Base-by-base conservation (phyloP, 2,113 vertebrate genomes). In the Euleptes europaea region DNA sequence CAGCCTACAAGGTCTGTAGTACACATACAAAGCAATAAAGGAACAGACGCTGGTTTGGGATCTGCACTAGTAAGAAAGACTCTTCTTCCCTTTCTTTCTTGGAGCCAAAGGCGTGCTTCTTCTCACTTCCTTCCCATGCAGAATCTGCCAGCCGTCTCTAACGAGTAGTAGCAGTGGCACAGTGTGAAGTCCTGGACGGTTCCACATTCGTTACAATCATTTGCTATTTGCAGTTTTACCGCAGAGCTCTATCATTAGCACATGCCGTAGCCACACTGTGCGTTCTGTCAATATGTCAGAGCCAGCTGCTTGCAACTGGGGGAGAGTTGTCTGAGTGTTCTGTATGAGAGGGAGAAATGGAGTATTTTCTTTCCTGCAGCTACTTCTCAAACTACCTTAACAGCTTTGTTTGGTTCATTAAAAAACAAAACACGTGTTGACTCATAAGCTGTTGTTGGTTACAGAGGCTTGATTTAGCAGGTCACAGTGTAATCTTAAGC, bases 181-280 rank as follows among this genome's bases (percentile, higher is more conserved):
- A 9, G 31, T 71, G 49, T 42, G 71, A 83, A 78, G 49, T 75
- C 23, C 60, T 82, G 1, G 0, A 42, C 70, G 31, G 33, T 79
- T n/a, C 42, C 28, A 23, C 81, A 33, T 57, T 82, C 65, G 40
- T 73, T 33, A 21, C 26, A 54, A 42, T 78, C n/a, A 40, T 79
- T 83, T 67, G 44, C 57, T 84, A 63, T 15, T 86, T 74, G 57
- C 42, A 15, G 63, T 40, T 57, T 82, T 78, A 74, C 67, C 40
- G 14, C 47, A 63, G 49, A 31, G 35, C 65, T 86, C 70, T 47
- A 17, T 80, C 14, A 12, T 69, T 84, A 66, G 74, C 67, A 33
- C 42, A 26, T 66, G 69, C 54, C 76, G 60, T 71, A 11, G 38
- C 33, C 44, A 42, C n/a, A 17, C 60, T 44, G 3, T 0, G 33